Conservation (phyloP, 2,113 vertebrate genomes). For the Pluvialis apricaria region DNA sequence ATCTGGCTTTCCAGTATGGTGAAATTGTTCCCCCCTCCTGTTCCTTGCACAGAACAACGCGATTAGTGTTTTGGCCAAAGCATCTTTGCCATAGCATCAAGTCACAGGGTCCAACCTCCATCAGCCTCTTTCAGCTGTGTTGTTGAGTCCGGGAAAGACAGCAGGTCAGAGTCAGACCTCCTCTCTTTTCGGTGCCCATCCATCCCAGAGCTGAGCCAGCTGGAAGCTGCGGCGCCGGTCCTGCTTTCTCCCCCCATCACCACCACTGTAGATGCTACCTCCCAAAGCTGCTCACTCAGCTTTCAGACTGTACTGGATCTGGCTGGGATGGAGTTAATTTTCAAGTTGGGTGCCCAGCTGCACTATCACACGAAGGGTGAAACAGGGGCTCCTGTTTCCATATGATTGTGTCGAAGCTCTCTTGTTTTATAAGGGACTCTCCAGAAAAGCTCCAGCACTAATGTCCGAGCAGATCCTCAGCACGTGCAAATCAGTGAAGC, state of each 20-base stretch:
- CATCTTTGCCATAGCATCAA: background rate
- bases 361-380: background rate
- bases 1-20: background rate
- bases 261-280: background rate
- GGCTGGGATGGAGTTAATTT: background rate
- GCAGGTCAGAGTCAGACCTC: background rate
- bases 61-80: background rate
- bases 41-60: background rate
- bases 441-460: background rate
- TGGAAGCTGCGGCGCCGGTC: rapidly evolving
- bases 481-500: background rate
- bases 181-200: background rate
- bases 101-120: background rate
- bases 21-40: background rate
- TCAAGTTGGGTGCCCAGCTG: background rate
- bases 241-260: background rate
- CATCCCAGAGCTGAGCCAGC: too few species aligned
- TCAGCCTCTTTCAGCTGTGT: background rate
- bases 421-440: background rate
- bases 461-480: background rate
- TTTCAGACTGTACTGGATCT: background rate
- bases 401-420: background rate
- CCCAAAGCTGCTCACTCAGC: background rate
- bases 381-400: background rate
- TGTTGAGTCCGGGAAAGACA: background rate